Evolutionary conservation across 1,140 invertebrate species (phyloP).

Genomic region (Phenacoccus solenopsis): DNA sequence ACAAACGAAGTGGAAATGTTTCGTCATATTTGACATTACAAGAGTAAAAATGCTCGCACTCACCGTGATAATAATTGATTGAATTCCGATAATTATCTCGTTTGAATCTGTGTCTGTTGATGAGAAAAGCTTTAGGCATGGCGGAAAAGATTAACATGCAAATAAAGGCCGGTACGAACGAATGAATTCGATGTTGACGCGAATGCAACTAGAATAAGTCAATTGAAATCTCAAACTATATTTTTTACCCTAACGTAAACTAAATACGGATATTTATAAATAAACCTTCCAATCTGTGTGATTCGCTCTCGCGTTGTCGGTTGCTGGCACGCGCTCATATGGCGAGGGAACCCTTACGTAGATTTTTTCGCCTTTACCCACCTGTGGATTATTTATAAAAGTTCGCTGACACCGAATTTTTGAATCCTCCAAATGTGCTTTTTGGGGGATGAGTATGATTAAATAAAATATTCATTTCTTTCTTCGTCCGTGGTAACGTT

Average conservation of each 20-base stretch:
- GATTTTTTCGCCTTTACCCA: too few relatives aligned
- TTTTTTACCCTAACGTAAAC: not conserved
- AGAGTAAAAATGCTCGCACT: too few relatives aligned
- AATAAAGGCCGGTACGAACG: too few relatives aligned
- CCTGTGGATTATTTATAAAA: too few relatives aligned
- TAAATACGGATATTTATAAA: conserved; percentile 3
- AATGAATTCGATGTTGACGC: not conserved
- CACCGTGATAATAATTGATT: not conserved
- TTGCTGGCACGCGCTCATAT: not conserved
- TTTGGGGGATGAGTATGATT: too few relatives aligned
- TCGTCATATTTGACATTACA: too few relatives aligned
- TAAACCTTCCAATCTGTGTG: not conserved
- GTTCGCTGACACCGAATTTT: too few relatives aligned
- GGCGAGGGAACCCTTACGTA: too few relatives aligned
- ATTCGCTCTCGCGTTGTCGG: not conserved
- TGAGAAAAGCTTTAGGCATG: conserved; percentile 7
- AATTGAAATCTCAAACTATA: not conserved
- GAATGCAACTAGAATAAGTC: not conserved
- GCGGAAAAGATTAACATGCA: not conserved
- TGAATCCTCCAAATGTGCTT: too few relatives aligned
- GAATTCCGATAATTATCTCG: conserved; percentile 1
- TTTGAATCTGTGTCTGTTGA: conserved; percentile 4
- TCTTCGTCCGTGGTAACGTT: too few relatives aligned
- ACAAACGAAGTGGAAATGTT: too few relatives aligned
- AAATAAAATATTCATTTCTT: too few relatives aligned